Conservation (phyloP, 2,113 vertebrate species). For the Zingel zingel region DNA sequence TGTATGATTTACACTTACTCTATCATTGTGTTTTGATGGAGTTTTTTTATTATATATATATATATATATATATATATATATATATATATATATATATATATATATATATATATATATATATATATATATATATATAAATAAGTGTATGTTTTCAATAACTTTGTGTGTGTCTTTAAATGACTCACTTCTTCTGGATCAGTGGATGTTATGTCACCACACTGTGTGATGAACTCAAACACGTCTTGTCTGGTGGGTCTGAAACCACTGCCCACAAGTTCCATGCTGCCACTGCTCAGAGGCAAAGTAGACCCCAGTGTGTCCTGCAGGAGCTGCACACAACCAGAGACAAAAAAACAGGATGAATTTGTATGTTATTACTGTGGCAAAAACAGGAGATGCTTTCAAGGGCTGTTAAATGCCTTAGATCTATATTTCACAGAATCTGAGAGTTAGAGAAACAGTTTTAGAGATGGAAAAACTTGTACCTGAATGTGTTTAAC, state of each 20-base stretch:
- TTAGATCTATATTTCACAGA: neutral
- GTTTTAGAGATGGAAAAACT: neutral
- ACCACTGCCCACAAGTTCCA: slow-evolving; percentile 42
- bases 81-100: no score
- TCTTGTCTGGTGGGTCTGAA: slow-evolving; percentile 84
- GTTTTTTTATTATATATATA: no score
- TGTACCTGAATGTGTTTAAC: slow-evolving; percentile 81
- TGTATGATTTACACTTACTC: no score
- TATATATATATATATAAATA: no score
- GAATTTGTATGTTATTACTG: neutral
- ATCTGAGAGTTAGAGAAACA: neutral
- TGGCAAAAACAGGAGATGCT: neutral
- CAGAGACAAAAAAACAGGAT: neutral
- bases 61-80: no score
- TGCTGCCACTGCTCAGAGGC: slow-evolving; percentile 61
- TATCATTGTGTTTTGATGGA: no score
- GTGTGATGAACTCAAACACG: slow-evolving; percentile 86
- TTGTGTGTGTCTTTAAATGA: neutral
- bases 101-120: no score
- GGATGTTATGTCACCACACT: slow-evolving; percentile 74
- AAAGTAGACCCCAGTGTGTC: slow-evolving; percentile 78
- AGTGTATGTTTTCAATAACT: neutral
- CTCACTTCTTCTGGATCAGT: slow-evolving; percentile 78
- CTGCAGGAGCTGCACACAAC: slow-evolving; percentile 79
- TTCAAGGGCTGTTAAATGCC: neutral